phyloP scores from a whole-genome alignment of 2,113 vertebrate genomes.

The Sakesphorus luctuosus region DNA sequence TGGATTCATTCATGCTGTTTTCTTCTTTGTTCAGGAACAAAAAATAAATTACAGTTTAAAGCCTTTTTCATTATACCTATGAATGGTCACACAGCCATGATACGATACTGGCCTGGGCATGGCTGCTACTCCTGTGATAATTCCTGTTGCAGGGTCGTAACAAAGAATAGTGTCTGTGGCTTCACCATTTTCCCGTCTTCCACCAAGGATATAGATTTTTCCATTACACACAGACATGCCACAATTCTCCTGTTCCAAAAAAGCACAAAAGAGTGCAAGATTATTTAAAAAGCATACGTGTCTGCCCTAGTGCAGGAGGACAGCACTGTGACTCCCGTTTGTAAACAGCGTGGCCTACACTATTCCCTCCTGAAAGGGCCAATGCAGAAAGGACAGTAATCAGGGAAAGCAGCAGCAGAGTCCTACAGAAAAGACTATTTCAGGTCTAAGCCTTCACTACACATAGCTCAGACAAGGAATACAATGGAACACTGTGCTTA shows the following conservation, averaged over 20 bases:
- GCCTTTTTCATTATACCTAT: slow-evolving; percentile 95
- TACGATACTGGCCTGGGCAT: slow-evolving; percentile 98
- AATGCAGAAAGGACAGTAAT: neutral
- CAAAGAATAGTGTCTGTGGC: slow-evolving; percentile 94
- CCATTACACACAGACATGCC: slow-evolving; percentile 99
- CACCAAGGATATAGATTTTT: slow-evolving; percentile 97
- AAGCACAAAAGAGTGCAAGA: neutral
- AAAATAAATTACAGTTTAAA: slow-evolving; percentile 79
- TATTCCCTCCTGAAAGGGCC: neutral
- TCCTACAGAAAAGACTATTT: neutral
- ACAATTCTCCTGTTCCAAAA: slow-evolving; percentile 90
- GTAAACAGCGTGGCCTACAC: neutral
- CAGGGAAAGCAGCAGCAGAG: neutral
- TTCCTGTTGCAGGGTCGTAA: slow-evolving; percentile 93
- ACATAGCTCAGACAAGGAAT: neutral
- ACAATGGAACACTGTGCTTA: neutral
- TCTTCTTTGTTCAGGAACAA: neutral
- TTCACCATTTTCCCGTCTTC: slow-evolving; percentile 91
- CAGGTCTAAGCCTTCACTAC: neutral
- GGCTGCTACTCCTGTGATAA: slow-evolving; percentile 93
- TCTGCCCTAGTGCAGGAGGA: neutral
- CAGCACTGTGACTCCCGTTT: neutral
- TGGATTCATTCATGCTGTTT: slow-evolving; percentile 44
- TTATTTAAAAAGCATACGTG: neutral
- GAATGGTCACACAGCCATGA: slow-evolving; percentile 97